A percentile compares a stretch with the other conserved stretches of the same genome.
Conservation (phyloP, 2,113 vertebrate species). For the Hirundichthys speculiger region DNA sequence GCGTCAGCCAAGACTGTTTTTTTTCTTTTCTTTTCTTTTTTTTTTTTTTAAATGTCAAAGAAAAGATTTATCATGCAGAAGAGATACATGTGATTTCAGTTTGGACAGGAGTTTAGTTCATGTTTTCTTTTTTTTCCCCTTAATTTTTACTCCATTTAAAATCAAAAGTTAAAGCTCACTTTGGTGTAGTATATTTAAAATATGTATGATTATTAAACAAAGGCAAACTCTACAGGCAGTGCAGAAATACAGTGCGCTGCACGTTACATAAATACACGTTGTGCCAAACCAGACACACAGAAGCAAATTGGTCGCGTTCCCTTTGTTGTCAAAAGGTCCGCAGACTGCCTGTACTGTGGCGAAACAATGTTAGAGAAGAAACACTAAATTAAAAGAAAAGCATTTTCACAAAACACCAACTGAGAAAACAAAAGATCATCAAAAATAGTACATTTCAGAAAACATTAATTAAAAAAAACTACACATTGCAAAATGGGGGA, state of each 20-base stretch:
- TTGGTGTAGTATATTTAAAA: too few species aligned
- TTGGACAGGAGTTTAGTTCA: constrained; percentile 4
- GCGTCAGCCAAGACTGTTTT: constrained; percentile 15
- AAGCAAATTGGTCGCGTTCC: not conserved
- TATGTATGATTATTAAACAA: too few species aligned
- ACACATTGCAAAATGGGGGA: not conserved
- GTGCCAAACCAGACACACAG: not conserved
- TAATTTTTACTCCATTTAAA: too few species aligned
- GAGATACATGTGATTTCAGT: too few species aligned
- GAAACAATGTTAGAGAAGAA: not conserved
- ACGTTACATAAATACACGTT: too few species aligned
- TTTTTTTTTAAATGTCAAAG: constrained; percentile 30
- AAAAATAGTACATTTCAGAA: not conserved
- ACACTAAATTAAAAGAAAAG: not conserved
- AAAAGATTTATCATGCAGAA: constrained; percentile 18
- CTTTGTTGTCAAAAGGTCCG: not conserved
- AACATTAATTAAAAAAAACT: not conserved
- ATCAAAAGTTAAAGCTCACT: too few species aligned
- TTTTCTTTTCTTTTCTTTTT: constrained; percentile 8
- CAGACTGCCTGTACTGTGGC: not conserved
- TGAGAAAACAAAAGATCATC: not conserved
- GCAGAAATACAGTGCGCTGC: too few species aligned
- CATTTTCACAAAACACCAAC: not conserved
- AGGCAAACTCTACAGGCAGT: too few species aligned
- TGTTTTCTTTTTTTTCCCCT: too few species aligned